Evolutionary conservation across 1,140 invertebrate species (phyloP).

Genomic region (Araneus ventricosus): DNA sequence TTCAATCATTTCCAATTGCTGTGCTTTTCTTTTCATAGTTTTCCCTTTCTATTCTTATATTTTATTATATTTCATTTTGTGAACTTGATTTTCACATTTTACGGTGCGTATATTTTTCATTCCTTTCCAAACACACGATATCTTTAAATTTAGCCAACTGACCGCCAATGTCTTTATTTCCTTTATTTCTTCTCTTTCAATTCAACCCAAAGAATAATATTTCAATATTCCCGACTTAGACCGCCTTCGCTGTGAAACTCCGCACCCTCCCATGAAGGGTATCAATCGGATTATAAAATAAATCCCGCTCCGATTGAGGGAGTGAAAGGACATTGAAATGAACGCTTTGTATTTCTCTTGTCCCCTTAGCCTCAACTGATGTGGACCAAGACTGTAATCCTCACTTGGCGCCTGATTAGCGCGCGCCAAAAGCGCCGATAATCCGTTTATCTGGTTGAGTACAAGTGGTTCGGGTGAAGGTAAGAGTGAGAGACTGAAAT

Average conservation of each 20-base stretch:
- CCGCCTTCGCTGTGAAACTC: not conserved
- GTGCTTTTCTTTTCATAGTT: no score
- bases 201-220: not conserved
- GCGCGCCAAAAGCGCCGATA: constrained; percentile 56
- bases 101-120: no score
- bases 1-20: no score
- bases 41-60: no score
- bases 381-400: constrained; percentile 66
- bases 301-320: constrained; percentile 64
- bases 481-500: constrained; percentile 40
- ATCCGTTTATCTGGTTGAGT: constrained; percentile 70
- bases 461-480: constrained; percentile 56
- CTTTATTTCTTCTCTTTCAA: not conserved
- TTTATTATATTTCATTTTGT: no score
- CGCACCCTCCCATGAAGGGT: not conserved
- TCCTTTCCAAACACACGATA: no score
- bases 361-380: constrained; percentile 45
- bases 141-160: no score
- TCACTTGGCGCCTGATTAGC: constrained; percentile 61
- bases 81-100: no score
- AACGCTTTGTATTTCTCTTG: constrained; percentile 58
- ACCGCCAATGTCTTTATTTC: not conserved
- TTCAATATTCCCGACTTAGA: constrained; percentile 35
- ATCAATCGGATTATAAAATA: constrained; percentile 72
- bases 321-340: constrained; percentile 68